These are phyloP conservation scores for Lasioglossum oenotherae DNA, from an alignment of 2,888 invertebrate species.

Conservation along the genomic window DNA sequence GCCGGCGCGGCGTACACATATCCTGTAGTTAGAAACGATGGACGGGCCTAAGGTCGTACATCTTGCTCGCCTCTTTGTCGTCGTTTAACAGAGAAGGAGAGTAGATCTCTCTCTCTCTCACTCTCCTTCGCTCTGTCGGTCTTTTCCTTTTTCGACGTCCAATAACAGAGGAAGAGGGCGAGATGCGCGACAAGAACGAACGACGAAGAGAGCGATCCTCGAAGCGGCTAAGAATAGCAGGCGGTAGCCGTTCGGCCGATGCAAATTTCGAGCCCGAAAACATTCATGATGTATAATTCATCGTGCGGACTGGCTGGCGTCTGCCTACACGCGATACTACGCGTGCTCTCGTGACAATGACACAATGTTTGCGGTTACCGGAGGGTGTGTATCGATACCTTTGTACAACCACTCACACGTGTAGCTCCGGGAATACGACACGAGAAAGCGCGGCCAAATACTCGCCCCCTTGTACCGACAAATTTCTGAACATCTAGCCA, in stretches of 20 bases:
- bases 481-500: conserved; percentile 24
- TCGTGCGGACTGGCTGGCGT: conserved; percentile 63
- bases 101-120: background rate
- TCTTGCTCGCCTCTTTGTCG: conserved; percentile 53
- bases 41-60: conserved; percentile 59
- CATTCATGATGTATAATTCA: conserved; percentile 77
- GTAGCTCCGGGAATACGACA: conserved; percentile 31
- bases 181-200: conserved; percentile 13
- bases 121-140: background rate
- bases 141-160: conserved; percentile 47
- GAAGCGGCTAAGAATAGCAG: conserved; percentile 68
- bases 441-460: conserved; percentile 30
- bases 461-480: conserved; percentile 31
- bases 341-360: conserved; percentile 72
- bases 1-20: conserved; percentile 37
- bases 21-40: conserved; percentile 51
- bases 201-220: conserved; percentile 53
- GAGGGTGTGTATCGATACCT: conserved; percentile 59
- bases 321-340: conserved; percentile 73
- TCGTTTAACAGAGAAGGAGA: conserved; percentile 23
- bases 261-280: conserved; percentile 77
- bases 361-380: conserved; percentile 72
- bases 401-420: conserved; percentile 34
- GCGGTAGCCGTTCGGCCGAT: conserved; percentile 73
- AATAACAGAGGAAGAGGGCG: conserved; percentile 29